Conservation (phyloP, 2,888 invertebrate species). For the Alentia gelatinosa region DNA sequence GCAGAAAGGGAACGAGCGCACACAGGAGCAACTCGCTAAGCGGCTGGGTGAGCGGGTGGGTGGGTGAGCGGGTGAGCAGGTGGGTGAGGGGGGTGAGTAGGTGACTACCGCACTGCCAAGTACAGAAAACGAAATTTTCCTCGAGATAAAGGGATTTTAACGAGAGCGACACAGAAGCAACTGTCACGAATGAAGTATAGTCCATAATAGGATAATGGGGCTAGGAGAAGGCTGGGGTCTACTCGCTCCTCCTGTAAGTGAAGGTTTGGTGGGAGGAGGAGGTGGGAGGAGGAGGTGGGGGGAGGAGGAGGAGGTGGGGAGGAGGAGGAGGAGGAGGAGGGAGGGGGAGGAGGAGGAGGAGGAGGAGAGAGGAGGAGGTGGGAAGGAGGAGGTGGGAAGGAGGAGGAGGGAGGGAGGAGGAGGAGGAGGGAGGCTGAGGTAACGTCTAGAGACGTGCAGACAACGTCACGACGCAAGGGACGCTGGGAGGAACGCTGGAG, state of each 20-base stretch:
- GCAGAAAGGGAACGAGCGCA: not conserved
- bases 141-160: not conserved
- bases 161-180: not conserved
- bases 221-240: not conserved
- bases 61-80: not conserved
- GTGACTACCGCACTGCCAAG: not conserved
- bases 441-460: too few species aligned
- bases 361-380: not conserved
- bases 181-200: not conserved
- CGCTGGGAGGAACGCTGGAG: not conserved
- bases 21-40: not conserved
- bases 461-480: too few species aligned
- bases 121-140: not conserved
- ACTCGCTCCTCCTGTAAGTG: too few species aligned
- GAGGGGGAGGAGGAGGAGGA: not conserved
- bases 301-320: not conserved
- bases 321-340: not conserved
- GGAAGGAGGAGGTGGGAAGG: too few species aligned
- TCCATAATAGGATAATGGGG: not conserved
- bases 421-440: not conserved
- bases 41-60: not conserved
- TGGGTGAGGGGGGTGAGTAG: not conserved
- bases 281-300: not conserved
- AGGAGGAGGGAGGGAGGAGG: too few species aligned
- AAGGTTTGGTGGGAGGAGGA: not conserved